Evolutionary conservation across 2,888 invertebrate genomes (phyloP).

Genomic region (Heliconius aoede): DNA sequence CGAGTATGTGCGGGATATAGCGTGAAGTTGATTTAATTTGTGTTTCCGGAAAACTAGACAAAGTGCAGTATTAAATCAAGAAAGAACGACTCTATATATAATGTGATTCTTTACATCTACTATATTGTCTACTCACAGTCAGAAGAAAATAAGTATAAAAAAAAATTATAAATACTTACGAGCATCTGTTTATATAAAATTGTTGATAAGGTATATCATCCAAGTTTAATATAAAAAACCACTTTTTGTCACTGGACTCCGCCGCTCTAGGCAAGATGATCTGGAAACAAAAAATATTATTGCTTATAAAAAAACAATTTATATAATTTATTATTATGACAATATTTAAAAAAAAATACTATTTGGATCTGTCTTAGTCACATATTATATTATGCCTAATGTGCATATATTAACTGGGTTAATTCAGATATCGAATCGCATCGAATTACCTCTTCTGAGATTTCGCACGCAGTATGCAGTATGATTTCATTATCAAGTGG

Average conservation of each 20-base stretch:
- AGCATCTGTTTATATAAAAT: neutral
- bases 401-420: neutral
- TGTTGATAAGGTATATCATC: neutral
- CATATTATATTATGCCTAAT: neutral
- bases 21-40: no score
- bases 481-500: neutral
- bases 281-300: neutral
- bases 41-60: no score
- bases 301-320: neutral
- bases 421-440: no score
- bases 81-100: neutral
- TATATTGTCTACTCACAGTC: neutral
- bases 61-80: no score
- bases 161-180: neutral
- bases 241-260: neutral
- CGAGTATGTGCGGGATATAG: no score
- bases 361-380: neutral
- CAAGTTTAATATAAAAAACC: slow-evolving; percentile 10
- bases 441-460: neutral
- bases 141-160: neutral
- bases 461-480: neutral
- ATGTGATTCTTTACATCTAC: neutral
- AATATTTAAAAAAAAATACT: neutral
- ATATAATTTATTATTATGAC: neutral
- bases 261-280: neutral